Base-by-base conservation (phyloP, 1,140 invertebrate genomes). In the Oscheius sp. region DNA sequence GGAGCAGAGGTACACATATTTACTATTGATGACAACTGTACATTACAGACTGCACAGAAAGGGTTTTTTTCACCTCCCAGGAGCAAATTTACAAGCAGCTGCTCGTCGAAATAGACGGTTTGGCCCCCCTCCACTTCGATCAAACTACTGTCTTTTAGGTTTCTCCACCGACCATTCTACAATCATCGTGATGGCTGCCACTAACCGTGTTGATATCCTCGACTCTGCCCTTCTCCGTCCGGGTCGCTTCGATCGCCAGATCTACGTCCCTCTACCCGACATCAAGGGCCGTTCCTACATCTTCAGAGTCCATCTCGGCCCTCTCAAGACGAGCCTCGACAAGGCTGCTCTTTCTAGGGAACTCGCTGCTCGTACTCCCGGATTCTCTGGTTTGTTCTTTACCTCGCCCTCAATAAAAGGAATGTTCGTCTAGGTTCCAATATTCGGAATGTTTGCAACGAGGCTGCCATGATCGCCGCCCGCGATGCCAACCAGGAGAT, bases 81-180 rank as follows among this genome's bases (percentile, higher is more conserved):
- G 97, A 99, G 86, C 99, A 99, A 79, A 99, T 97, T 0, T 88
- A 99, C 2, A 99, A 99, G 88, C 97, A 99, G 85, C 88, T 99
- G 55, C 87, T 99, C 2, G 96, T 99, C 1, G 97, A 99, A 88
- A 99, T 99, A 96, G 97, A 99, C 87, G 91, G 95, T 45, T 18
- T 45, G 18, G 18, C 23, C 23, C 23, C 23, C 18, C 23, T 45
- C 15, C 15, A 45, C 15, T 45, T 15, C 18, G 42, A 23, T 15
- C 18, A 45, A 45, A 45, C 23, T 15, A 45, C 15, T 45, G 23
- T 18, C 23, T 45, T 45, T 15, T 15, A 45, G 42, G 42, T 76
- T 99, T 99, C 81, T 97, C 97, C 83, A 95, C 94, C 42, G 63
- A 95, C 91, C 68, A 88, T 75, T 94, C 93, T 1, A 97, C 97